Conservation (phyloP, 2,113 vertebrate genomes). For the Cephalopholis sonnerati region DNA sequence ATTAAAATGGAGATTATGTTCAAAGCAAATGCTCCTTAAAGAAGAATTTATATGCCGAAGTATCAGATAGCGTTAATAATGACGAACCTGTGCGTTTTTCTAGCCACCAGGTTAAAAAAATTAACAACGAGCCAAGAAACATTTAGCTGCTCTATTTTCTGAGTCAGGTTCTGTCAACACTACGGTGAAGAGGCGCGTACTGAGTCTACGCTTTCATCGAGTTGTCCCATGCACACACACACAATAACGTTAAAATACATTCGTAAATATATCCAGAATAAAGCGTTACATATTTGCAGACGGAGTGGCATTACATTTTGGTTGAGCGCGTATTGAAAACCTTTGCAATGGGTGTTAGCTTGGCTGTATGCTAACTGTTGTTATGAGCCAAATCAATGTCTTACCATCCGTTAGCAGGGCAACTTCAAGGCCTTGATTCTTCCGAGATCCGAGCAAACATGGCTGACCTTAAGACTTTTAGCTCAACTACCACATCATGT, state of each 20-base stretch:
- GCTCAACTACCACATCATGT: constrained; percentile 7
- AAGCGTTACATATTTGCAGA: accelerated
- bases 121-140: neutral
- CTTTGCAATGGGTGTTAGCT: constrained; percentile 20
- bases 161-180: constrained; percentile 27
- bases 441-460: constrained; percentile 46
- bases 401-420: constrained; percentile 69
- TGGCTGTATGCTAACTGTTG: constrained; percentile 27
- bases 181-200: neutral
- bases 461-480: neutral
- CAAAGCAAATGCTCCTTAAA: neutral
- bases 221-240: neutral
- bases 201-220: neutral
- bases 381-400: constrained; percentile 25
- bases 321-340: neutral
- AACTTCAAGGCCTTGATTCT: constrained; percentile 65
- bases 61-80: accelerated
- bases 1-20: neutral
- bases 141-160: neutral
- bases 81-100: accelerated
- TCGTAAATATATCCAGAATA: accelerated
- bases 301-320: neutral
- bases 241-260: neutral
- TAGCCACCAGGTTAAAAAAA: accelerated
- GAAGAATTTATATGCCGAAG: neutral